Evolutionary conservation across 2,888 invertebrate species (phyloP), one percentile per base, ranked within the genome.

Genomic region (Lasioglossum zephyrum): DNA sequence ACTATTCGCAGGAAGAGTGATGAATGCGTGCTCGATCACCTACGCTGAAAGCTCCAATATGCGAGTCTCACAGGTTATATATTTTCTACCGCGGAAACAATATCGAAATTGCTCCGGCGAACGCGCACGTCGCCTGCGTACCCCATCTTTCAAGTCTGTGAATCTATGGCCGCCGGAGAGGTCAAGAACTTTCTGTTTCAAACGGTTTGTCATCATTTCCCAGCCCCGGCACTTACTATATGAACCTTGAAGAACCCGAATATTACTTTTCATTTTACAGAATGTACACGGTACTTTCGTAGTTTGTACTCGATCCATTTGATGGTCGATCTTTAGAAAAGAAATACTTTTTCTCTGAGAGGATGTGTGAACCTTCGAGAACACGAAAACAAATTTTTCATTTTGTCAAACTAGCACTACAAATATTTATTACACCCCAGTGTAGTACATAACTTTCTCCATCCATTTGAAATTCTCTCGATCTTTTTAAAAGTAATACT

Each of bases 21-120:
- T 85, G 88, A 85, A 87, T 66, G 76, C 41, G 66, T 82, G 73
- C 88, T 89, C 81, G 70, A 89, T 89, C 88, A 87, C 79, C 53
- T 39, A 36, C 36, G 86, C 53, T 80, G 72, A 80, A 79, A 77
- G 75, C 49, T 79, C 47, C 81, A 85, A 87, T 87, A 83, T 73
- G 73, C 41, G 77, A 53, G 22, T 73, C 57, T 63, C 26, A 18
- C 76, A 26, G 83, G 79, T 77, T 75, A 74, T 82, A 70, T 79
- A 82, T 82, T 79, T 82, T 79, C 77, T n/a, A 47, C 36, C 26
- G n/a, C 47, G 66, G 44, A 26, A 82, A 81, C 77, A 73, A 77
- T 78, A 82, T 66, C 66, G 73, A 41, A 73, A 78, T 53, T 77
- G 73, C 73, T 66, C 49, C 53, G 16, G 16, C 44, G 9, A 22